phyloP scores from a whole-genome alignment of 2,797 vertebrate genomes.

The Siniperca obscura region DNA sequence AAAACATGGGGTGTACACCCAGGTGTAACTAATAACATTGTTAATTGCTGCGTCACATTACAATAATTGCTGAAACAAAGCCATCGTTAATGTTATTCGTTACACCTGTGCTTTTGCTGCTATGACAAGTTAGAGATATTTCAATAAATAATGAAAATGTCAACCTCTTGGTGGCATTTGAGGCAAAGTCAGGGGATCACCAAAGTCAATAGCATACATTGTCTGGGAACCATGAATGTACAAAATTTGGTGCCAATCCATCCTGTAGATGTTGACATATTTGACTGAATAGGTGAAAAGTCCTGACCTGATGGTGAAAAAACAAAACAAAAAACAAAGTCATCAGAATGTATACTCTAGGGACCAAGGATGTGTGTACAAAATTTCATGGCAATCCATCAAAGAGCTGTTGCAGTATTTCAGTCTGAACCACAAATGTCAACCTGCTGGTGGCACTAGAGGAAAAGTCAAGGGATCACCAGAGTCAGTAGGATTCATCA shows the following conservation, averaged over 20 bases:
- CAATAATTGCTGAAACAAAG: background rate
- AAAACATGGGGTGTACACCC: background rate
- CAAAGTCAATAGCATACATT: too few relatives aligned
- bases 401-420: background rate
- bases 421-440: background rate
- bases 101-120: too few relatives aligned
- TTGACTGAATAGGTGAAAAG: background rate
- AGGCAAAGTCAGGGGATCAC: too few relatives aligned
- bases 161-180: background rate
- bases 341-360: background rate
- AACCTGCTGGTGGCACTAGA: background rate
- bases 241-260: background rate
- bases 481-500: too few relatives aligned
- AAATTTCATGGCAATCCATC: background rate
- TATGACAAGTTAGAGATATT: background rate
- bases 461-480: too few relatives aligned
- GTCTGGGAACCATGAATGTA: background rate
- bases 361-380: too few relatives aligned
- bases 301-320: background rate
- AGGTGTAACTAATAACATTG: background rate
- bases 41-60: background rate
- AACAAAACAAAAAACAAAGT: too few relatives aligned
- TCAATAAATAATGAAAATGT: background rate
- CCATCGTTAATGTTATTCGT: too few relatives aligned
- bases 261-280: background rate